Conservation (phyloP, 2,888 invertebrate genomes). For the Dryadula phaetusa region DNA sequence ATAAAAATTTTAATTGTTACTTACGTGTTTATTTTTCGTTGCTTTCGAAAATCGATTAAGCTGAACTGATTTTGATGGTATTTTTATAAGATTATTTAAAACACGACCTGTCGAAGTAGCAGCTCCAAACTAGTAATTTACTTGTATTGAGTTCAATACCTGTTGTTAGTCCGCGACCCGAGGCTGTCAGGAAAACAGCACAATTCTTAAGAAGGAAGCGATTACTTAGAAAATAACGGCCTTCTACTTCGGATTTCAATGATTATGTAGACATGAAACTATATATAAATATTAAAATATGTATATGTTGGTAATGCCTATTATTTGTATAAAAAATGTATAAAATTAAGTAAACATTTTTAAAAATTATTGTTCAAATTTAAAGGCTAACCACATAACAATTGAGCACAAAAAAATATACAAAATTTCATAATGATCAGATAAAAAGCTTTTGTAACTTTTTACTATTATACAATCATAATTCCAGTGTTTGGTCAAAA, state of each 20-base stretch:
- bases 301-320: no score
- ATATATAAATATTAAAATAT: no score
- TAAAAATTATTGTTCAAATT: not conserved
- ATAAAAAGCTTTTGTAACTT: constrained; percentile 26
- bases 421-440: constrained; percentile 33
- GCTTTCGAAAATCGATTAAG: constrained; percentile 5
- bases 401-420: constrained; percentile 2
- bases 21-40: not conserved
- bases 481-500: constrained; percentile 36
- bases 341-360: not conserved
- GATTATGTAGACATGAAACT: constrained; percentile 15
- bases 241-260: constrained; percentile 25
- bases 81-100: constrained; percentile 27
- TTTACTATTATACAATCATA: constrained; percentile 32
- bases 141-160: constrained; percentile 38
- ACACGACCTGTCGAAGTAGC: constrained; percentile 18
- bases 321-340: no score
- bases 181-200: constrained; percentile 58
- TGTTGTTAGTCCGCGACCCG: constrained; percentile 50
- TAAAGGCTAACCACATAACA: not conserved
- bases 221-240: constrained; percentile 49
- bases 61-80: constrained; percentile 2
- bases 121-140: constrained; percentile 47
- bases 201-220: constrained; percentile 55
- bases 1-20: constrained; percentile 15